Conservation (phyloP, 2,113 vertebrate genomes). For the Oreotragus oreotragus region DNA sequence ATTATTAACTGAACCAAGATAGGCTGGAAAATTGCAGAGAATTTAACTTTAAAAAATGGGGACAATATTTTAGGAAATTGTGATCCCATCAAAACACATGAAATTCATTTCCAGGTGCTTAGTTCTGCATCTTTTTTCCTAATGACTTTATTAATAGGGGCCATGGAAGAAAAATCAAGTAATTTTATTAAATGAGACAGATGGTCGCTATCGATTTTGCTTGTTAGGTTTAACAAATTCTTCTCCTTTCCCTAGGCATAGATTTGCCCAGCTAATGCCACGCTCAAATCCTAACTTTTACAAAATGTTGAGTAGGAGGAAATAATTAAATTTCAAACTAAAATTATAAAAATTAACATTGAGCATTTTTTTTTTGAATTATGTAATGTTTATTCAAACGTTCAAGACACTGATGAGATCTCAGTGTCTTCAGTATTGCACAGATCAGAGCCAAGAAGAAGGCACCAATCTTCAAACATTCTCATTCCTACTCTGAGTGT, state of each 20-base stretch:
- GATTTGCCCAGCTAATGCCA: background rate
- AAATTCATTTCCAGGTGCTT: background rate
- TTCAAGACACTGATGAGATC: too few species aligned
- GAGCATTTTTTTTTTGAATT: background rate
- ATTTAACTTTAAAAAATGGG: background rate
- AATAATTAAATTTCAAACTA: too few species aligned
- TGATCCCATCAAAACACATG: background rate
- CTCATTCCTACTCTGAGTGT: background rate
- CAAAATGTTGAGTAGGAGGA: too few species aligned
- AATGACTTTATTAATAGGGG: background rate
- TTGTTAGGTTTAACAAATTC: background rate
- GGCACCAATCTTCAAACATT: background rate
- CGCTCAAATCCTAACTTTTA: background rate
- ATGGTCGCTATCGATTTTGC: background rate
- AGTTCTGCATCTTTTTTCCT: background rate
- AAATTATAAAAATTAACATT: background rate
- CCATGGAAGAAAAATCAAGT: background rate
- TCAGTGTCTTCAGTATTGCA: background rate
- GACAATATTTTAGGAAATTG: background rate
- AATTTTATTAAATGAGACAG: background rate
- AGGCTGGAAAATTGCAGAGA: background rate
- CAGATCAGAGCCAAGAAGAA: background rate
- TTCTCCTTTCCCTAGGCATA: background rate
- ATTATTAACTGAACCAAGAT: background rate
- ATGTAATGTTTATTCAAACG: background rate